These are phyloP conservation scores for Clepsis dumicolana DNA, from an alignment of 2,888 invertebrate species.

Conservation along the genomic window DNA sequence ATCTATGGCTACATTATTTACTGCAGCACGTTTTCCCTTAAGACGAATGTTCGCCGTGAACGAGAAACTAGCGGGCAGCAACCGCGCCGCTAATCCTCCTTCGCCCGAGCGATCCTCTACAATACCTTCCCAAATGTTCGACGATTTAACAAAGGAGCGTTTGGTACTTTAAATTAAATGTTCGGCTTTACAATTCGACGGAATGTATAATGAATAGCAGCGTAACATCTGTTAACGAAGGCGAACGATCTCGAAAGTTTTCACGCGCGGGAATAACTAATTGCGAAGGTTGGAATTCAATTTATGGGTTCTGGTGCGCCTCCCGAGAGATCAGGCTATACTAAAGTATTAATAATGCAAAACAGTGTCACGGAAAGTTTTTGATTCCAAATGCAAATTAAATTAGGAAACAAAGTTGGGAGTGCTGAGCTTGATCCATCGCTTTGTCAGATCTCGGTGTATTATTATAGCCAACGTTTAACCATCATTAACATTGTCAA, in stretches of 20 bases:
- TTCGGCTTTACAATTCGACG: constrained; percentile 85
- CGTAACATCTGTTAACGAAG: constrained; percentile 87
- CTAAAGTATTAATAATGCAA: constrained; percentile 86
- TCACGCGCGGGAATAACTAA: constrained; percentile 87
- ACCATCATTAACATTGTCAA: constrained; percentile 54
- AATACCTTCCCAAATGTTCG: constrained; percentile 73
- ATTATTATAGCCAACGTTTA: constrained; percentile 69
- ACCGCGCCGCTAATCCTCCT: constrained; percentile 70
- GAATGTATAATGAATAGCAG: constrained; percentile 87
- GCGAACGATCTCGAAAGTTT: constrained; percentile 86
- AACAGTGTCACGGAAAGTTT: constrained; percentile 86
- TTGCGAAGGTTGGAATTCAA: constrained; percentile 86
- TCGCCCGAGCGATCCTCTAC: constrained; percentile 67
- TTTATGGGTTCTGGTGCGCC: constrained; percentile 85
- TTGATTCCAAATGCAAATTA: constrained; percentile 85
- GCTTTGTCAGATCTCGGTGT: constrained; percentile 71
- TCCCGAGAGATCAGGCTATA: constrained; percentile 82
- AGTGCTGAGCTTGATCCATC: constrained; percentile 70
- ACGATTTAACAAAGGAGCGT: constrained; percentile 81
- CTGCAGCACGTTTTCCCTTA: constrained; percentile 63
- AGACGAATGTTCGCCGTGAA: constrained; percentile 69
- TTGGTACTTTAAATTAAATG: constrained; percentile 85
- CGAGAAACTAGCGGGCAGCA: constrained; percentile 65
- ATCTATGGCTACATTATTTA: constrained; percentile 65
- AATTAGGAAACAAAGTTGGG: constrained; percentile 83